These are phyloP conservation scores for Rotaria socialis DNA, from an alignment of 2,888 invertebrate genomes.

Conservation along the genomic window DNA sequence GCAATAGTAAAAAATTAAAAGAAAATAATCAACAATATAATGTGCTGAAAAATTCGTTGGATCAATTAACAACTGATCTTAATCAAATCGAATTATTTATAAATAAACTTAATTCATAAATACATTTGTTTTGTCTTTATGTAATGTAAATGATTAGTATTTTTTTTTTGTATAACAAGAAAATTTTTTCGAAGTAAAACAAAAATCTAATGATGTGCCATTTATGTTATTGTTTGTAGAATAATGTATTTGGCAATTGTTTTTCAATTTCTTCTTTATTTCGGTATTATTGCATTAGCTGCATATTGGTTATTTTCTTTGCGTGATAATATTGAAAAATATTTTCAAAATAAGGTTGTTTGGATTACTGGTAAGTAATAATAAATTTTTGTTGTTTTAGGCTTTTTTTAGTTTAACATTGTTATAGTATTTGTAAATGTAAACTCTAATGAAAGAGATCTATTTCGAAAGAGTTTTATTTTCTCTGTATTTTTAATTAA, in stretches of 20 bases:
- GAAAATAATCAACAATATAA: background rate
- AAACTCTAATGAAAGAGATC: too few species aligned
- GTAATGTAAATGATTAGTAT: background rate
- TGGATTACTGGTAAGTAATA: slow-evolving; percentile 10
- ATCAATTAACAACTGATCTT: slow-evolving; percentile 19
- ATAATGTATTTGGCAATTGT: background rate
- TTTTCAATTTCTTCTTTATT: background rate
- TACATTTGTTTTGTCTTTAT: background rate
- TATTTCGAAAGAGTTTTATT: too few species aligned
- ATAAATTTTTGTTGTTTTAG: background rate
- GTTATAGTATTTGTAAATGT: too few species aligned
- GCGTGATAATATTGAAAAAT: background rate
- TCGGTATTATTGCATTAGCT: background rate
- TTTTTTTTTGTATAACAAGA: background rate
- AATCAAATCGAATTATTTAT: slow-evolving; percentile 12
- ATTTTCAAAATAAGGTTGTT: slow-evolving; percentile 21
- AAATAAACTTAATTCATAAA: slow-evolving; percentile 16
- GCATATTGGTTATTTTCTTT: background rate
- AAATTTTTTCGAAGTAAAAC: background rate
- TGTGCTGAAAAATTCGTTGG: background rate
- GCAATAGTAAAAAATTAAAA: background rate
- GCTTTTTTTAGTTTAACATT: too few species aligned
- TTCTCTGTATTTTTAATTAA: too few species aligned
- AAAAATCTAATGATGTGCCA: background rate
- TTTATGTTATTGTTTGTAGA: background rate